These are phyloP conservation scores for Halcyon smyrnensis DNA, from an alignment of 2,797 vertebrate genomes.

Conservation along the genomic window DNA sequence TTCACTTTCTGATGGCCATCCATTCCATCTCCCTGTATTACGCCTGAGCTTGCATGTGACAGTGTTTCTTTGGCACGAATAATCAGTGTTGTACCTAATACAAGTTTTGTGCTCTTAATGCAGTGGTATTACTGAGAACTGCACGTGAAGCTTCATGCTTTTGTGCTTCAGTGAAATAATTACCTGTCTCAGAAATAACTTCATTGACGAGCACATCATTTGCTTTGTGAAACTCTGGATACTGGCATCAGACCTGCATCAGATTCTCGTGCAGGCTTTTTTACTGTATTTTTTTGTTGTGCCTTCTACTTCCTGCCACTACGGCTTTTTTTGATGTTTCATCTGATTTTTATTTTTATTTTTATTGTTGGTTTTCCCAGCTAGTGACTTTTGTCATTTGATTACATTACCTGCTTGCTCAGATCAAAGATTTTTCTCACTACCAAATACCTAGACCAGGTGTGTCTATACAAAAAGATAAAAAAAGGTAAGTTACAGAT, in stretches of 20 bases:
- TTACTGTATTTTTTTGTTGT: not conserved
- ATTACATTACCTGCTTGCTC: not conserved
- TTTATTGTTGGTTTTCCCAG: not conserved
- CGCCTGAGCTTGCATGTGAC: not conserved
- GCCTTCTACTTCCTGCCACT: not conserved
- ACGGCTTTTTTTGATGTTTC: not conserved
- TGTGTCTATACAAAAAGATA: not conserved
- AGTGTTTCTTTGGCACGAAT: constrained; percentile 26
- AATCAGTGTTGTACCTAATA: not conserved
- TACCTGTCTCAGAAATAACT: constrained; percentile 2
- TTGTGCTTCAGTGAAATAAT: constrained; percentile 54
- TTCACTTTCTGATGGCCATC: not conserved
- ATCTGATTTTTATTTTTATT: not conserved
- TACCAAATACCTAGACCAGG: not conserved
- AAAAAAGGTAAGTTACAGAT: not conserved
- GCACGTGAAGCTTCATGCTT: not conserved
- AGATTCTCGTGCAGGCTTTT: not conserved
- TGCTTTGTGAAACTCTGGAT: constrained; percentile 32
- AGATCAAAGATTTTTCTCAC: not conserved
- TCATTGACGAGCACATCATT: not conserved
- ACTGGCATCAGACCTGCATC: constrained; percentile 20
- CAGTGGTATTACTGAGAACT: constrained; percentile 5
- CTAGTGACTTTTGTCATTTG: not conserved
- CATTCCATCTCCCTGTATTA: not conserved
- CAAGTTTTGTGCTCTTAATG: not conserved